Percentiles rank a stretch among this genome's conserved stretches.
Evolutionary conservation across 2,113 vertebrate species (phyloP).

Genomic region (Sarotherodon lohbergeri): DNA sequence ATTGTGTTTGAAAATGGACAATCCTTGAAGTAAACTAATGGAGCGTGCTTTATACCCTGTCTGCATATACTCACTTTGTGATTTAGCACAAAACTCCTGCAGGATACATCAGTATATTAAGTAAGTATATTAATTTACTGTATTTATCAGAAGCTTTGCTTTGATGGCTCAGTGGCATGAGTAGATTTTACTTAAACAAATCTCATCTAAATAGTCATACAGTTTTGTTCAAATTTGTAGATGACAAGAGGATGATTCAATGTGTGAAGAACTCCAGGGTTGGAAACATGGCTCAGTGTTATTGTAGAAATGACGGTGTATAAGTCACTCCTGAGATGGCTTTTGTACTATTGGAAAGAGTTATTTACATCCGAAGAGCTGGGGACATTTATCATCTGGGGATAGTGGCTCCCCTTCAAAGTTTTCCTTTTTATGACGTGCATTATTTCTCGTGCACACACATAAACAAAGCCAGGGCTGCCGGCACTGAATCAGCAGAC

Average conservation of each 20-base stretch:
- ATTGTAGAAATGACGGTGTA: conserved; percentile 62
- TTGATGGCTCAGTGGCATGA: background rate
- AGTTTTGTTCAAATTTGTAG: background rate
- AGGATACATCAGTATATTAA: background rate
- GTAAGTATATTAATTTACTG: background rate
- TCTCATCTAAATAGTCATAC: background rate
- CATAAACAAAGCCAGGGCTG: conserved; percentile 81
- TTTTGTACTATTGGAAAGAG: conserved; percentile 63
- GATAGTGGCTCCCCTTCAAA: conserved; percentile 77
- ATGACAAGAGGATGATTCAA: conserved; percentile 29
- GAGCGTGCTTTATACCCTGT: background rate
- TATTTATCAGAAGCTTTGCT: background rate
- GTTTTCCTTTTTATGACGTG: conserved; percentile 78
- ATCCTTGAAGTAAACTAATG: conserved; percentile 36
- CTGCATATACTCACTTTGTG: background rate
- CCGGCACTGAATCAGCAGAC: conserved; percentile 81
- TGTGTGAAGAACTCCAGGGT: conserved; percentile 25
- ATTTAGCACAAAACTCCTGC: background rate
- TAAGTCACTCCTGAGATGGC: conserved; percentile 62
- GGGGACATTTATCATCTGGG: conserved; percentile 71
- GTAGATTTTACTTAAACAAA: background rate
- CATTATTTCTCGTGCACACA: conserved; percentile 83
- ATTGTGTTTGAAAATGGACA: conserved; percentile 41
- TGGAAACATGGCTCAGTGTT: conserved; percentile 51
- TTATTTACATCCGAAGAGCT: conserved; percentile 69